Evolutionary conservation across 2,113 vertebrate genomes (phyloP).

Genomic region (Syngnathus scovelli): DNA sequence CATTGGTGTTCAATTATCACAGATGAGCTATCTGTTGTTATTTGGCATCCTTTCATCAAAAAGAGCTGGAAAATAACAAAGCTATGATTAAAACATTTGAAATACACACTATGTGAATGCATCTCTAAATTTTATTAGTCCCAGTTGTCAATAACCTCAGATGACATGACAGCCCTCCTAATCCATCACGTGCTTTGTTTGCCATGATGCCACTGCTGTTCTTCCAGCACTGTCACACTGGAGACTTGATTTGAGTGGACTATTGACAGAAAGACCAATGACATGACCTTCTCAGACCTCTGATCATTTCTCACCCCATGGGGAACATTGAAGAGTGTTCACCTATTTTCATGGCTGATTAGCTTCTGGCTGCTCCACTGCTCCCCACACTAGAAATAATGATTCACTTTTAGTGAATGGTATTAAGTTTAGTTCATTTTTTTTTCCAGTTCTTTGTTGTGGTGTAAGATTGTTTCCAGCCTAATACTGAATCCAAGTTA

Average conservation of each 20-base stretch:
- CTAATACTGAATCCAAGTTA: too few species aligned
- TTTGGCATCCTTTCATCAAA: not conserved
- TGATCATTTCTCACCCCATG: constrained; percentile 14
- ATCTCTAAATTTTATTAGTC: not conserved
- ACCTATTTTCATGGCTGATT: constrained; percentile 21
- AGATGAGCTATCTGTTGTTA: not conserved
- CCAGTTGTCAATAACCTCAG: constrained; percentile 7
- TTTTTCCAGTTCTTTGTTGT: too few species aligned
- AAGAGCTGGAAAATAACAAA: not conserved
- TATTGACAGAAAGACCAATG: constrained; percentile 25
- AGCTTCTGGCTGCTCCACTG: constrained; percentile 6
- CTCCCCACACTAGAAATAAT: not conserved
- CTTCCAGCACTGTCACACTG: not conserved
- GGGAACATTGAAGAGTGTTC: constrained; percentile 6
- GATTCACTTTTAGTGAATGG: not conserved
- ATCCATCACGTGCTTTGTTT: not conserved
- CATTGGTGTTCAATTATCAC: not conserved
- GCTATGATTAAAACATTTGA: not conserved
- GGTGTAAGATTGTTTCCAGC: not conserved
- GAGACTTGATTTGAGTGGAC: constrained; percentile 30
- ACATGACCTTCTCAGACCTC: constrained; percentile 19
- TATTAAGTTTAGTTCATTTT: not conserved
- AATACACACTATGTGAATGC: not conserved
- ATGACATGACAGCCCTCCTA: constrained; percentile 8
- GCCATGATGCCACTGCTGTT: not conserved